These are phyloP conservation scores for Seira ritae DNA, from an alignment of 2,888 invertebrate species.

Conservation along the genomic window DNA sequence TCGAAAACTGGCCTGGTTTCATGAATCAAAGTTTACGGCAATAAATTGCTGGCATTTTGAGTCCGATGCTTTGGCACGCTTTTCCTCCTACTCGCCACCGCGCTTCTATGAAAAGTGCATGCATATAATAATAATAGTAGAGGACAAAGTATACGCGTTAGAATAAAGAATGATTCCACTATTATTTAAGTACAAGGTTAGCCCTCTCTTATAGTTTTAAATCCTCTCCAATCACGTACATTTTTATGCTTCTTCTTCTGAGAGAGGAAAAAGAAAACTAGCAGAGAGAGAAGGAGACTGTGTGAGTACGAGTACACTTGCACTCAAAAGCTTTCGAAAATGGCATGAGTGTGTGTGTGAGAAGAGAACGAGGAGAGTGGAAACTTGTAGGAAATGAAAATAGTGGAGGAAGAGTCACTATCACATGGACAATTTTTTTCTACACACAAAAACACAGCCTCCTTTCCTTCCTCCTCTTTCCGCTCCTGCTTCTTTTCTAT, in stretches of 20 bases:
- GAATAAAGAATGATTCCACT: not conserved
- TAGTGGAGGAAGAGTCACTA: slow-evolving; percentile 17
- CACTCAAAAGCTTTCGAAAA: slow-evolving; percentile 21
- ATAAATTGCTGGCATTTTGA: slow-evolving; percentile 9
- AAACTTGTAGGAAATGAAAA: slow-evolving; percentile 16
- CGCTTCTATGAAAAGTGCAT: not conserved
- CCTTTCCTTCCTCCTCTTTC: slow-evolving; percentile 17
- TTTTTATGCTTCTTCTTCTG: not conserved
- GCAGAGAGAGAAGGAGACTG: not conserved
- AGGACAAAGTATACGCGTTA: too few relatives aligned
- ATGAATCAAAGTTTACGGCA: slow-evolving; percentile 8
- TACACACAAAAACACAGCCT: slow-evolving; percentile 17
- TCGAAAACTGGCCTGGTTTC: not conserved
- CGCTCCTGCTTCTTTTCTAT: not conserved
- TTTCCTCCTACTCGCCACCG: not conserved
- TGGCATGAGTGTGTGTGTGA: not conserved
- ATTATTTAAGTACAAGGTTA: not conserved
- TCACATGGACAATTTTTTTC: slow-evolving; percentile 44
- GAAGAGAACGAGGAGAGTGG: not conserved
- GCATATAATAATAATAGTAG: not conserved
- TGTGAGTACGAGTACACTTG: slow-evolving; percentile 48
- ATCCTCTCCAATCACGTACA: not conserved
- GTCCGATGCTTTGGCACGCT: not conserved
- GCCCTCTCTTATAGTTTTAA: not conserved
- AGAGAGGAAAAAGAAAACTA: not conserved